phyloP scores from a whole-genome alignment of 2,113 vertebrate genomes.

The Osmerus mordax region DNA sequence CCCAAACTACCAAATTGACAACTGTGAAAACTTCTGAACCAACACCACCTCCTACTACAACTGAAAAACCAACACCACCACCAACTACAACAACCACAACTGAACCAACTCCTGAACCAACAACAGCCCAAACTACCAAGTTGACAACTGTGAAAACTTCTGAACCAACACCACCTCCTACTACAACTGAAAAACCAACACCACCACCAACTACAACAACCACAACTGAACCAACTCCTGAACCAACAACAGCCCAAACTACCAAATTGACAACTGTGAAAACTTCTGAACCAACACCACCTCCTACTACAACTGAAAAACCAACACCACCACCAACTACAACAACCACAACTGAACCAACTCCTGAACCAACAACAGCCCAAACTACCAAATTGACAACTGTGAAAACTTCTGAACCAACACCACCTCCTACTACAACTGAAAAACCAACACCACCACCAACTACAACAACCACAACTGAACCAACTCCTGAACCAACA shows the following conservation, averaged over 20 bases:
- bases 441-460: neutral
- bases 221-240: neutral
- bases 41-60: too few relatives aligned
- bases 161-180: neutral
- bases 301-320: neutral
- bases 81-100: too few relatives aligned
- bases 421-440: neutral
- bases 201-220: neutral
- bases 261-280: too few relatives aligned
- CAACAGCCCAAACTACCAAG: too few relatives aligned
- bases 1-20: neutral
- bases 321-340: neutral
- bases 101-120: too few relatives aligned
- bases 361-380: neutral
- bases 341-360: neutral
- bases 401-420: neutral
- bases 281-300: neutral
- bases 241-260: too few relatives aligned
- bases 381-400: neutral
- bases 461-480: neutral
- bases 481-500: conserved; percentile 1
- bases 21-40: neutral
- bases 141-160: too few relatives aligned
- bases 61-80: too few relatives aligned
- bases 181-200: neutral